Evolutionary conservation across 2,113 vertebrate genomes (phyloP), one percentile per base, ranked within the genome.

Genomic region (Chaenogobius annularis): DNA sequence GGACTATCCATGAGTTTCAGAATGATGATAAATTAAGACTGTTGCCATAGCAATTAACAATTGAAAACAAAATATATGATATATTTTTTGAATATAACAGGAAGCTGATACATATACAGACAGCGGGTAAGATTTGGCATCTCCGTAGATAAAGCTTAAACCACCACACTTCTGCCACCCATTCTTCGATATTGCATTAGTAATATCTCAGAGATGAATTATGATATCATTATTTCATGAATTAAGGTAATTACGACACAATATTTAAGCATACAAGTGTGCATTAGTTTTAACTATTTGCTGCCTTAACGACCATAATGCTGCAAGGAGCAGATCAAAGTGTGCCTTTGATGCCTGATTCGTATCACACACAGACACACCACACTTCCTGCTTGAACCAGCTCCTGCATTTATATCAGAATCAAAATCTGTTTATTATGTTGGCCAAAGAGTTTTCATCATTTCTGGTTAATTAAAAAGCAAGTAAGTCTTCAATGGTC

Each of bases 281-380:
- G 35, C 23, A 67, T 31, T 56, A 5, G 50, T 48, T 20, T 70
- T 66, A 31, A 70, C 58, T n/a, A 37, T 71, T 73, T 72, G n/a
- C 66, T 69, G 20, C 22, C 68, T 1, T 0, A 11, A 68, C 20
- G 19, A 10, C 35, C 23, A 19, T 61, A n/a, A 12, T 58, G 58
- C 20, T 62, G 67, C 55, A 14, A n/a, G 56, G 59, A 26, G 14
- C 43, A 69, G 68, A 75, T 78, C 47, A 70, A 66, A 63, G 47
- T 72, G 17, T 79, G 69, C 23, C 43, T 70, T 68, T 69, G 66
- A 58, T 70, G 71, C 48, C 43, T 69, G 37, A 62, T 70, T 40
- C n/a, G 23, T 66, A 55, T 70, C 50, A 68, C 54, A 23, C 50
- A 68, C 64, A 37, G 44, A 68, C 26, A 68, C 19, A 40, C 64